Evolutionary conservation across 2,113 vertebrate species (phyloP), one percentile per base, ranked within the genome.

Genomic region (Marmota flaviventris): DNA sequence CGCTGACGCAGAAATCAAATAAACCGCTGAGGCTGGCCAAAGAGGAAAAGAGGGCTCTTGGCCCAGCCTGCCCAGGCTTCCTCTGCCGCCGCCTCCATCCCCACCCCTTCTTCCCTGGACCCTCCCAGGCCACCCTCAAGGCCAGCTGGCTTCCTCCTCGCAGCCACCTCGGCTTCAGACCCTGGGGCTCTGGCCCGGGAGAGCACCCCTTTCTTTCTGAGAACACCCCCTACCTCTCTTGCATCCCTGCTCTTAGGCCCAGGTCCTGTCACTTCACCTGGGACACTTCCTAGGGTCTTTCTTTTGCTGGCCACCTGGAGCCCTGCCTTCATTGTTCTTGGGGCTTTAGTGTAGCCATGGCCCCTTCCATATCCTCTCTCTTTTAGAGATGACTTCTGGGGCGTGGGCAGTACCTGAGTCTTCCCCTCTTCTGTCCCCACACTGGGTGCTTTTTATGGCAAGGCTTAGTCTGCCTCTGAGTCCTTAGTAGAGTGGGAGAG

Each of bases 1-100:
- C 63, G 93, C 97, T 95, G 97, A 97, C 93, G 97, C 95, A 98
- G 97, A 98, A 98, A 97, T 97, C 94, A 98, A 98, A 96, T 93
- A 97, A 98, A 98, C 92, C 93, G 25, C 95, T 20, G 92, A 96
- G 97, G 75, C 37, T 97, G 95, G 96, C 97, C 90, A 63, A 96
- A 94, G 94, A 98, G 96, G 95, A 96, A 97, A 97, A 97, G 97
- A 94, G 96, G 95, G 90, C 96, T 91, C 82, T 96, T 91, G 85
- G 27, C 22, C 2, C 37, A 29, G 70, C 14, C 96, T 69, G 42
- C 51, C 24, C 78, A 93, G 85, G 85, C 65, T 95, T 73, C 92
- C 87, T 45, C 45, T 8, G 1, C 6, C 25, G 97, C 93, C 82
- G 39, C 5, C 4, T 29, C 5, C 5, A 45, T 24, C 17, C 18